A percentile compares a stretch with the other conserved stretches of the same genome.
Conservation (phyloP, 1,140 invertebrate genomes). For the Drosophila willistoni region DNA sequence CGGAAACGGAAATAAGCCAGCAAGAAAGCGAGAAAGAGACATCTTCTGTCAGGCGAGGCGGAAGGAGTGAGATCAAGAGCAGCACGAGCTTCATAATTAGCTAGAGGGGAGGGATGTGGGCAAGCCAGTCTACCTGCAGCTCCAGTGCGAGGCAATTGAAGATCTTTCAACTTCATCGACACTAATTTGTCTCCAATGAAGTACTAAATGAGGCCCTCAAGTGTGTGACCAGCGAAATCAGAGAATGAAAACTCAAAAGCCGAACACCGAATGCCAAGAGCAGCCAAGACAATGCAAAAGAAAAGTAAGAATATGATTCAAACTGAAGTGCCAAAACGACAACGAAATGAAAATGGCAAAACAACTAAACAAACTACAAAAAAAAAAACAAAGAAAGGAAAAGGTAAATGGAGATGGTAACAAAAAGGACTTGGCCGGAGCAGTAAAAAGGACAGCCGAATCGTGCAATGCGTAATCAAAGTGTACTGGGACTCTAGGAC, state of each 20-base stretch:
- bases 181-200: conserved; percentile 76
- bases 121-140: too few species aligned
- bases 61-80: not conserved
- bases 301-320: conserved; percentile 42
- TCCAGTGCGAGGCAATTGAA: not conserved
- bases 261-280: conserved; percentile 17
- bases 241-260: conserved; percentile 25
- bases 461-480: conserved; percentile 74
- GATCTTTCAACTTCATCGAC: conserved; percentile 56
- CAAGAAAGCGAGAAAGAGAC: conserved; percentile 15
- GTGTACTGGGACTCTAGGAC: conserved; percentile 37
- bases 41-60: not conserved
- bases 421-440: conserved; percentile 2
- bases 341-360: conserved; percentile 62
- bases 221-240: conserved; percentile 43
- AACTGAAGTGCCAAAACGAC: conserved; percentile 72
- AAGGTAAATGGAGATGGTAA: not conserved
- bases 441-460: conserved; percentile 35
- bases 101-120: not conserved
- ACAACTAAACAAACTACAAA: conserved; percentile 10
- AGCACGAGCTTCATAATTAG: conserved; percentile 3
- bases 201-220: conserved; percentile 56
- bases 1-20: conserved; percentile 44
- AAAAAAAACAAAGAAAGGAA: not conserved
- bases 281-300: conserved; percentile 19